Conservation (phyloP, 2,888 invertebrate genomes). For the Xestia sexstrigata region DNA sequence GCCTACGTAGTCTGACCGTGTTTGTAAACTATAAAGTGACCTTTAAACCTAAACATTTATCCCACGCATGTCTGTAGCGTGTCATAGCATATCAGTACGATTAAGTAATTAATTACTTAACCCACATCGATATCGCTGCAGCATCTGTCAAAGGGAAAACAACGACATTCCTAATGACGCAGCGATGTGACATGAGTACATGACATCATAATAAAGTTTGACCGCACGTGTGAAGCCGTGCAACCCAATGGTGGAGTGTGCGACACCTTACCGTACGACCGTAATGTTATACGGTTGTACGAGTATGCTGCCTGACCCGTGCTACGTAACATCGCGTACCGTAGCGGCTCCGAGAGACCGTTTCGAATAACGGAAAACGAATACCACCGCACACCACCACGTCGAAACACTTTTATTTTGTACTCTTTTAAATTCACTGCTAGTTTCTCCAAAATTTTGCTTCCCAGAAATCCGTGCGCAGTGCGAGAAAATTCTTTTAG, state of each 20-base stretch:
- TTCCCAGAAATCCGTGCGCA: neutral
- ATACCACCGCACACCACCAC: slow-evolving; percentile 61
- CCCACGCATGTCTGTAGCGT: slow-evolving; percentile 46
- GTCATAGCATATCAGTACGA: slow-evolving; percentile 44
- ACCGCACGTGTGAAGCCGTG: slow-evolving; percentile 34
- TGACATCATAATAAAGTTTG: slow-evolving; percentile 40
- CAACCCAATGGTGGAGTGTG: slow-evolving; percentile 26
- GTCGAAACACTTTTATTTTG: slow-evolving; percentile 63
- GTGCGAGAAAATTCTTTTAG: neutral
- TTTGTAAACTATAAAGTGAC: slow-evolving; percentile 36
- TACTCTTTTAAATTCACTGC: slow-evolving; percentile 48
- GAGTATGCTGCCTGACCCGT: slow-evolving; percentile 58
- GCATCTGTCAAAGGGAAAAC: slow-evolving; percentile 43
- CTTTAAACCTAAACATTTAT: slow-evolving; percentile 49
- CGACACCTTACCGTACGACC: slow-evolving; percentile 24
- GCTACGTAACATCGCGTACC: slow-evolving; percentile 60
- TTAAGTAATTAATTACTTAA: slow-evolving; percentile 45
- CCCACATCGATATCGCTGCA: slow-evolving; percentile 38
- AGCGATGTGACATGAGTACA: slow-evolving; percentile 21
- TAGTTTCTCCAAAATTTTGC: slow-evolving; percentile 37
- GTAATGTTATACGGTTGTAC: slow-evolving; percentile 60
- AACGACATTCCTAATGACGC: slow-evolving; percentile 51
- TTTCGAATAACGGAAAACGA: slow-evolving; percentile 69
- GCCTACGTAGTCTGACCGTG: slow-evolving; percentile 21
- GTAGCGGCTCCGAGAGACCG: slow-evolving; percentile 54